Conservation (phyloP, 2,797 vertebrate species). For the Pteropus rufus region DNA sequence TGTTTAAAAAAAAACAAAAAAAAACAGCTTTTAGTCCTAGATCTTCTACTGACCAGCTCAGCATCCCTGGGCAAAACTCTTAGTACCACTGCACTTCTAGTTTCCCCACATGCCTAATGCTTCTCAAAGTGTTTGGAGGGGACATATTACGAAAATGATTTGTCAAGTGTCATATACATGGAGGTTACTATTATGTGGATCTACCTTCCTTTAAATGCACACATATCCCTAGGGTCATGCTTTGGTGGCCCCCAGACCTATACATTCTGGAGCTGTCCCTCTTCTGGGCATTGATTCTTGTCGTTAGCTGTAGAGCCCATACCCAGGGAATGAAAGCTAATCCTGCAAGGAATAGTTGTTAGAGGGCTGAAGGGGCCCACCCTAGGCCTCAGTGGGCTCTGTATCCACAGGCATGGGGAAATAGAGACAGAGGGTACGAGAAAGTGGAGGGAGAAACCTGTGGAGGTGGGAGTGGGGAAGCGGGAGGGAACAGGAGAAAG, state of each 20-base stretch:
- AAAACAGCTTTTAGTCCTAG: neutral
- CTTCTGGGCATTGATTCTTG: neutral
- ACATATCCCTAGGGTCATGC: neutral
- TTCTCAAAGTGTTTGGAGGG: neutral
- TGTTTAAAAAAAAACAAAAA: neutral
- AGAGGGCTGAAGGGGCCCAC: neutral
- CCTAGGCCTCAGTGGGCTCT: neutral
- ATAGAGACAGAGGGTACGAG: neutral
- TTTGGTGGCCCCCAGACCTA: neutral
- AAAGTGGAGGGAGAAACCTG: neutral
- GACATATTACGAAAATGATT: neutral
- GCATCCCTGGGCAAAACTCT: neutral
- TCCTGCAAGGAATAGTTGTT: neutral
- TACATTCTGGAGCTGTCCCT: neutral
- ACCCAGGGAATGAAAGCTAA: neutral
- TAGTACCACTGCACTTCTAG: neutral
- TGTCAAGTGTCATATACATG: neutral
- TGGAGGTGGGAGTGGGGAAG: neutral
- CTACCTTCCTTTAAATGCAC: neutral
- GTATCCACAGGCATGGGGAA: neutral
- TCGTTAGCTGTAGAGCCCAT: neutral
- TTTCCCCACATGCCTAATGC: neutral
- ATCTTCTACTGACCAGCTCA: neutral
- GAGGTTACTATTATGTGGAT: neutral
- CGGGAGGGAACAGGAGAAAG: neutral